Conservation (phyloP, 2,797 vertebrate species). For the Chaunax sp. region DNA sequence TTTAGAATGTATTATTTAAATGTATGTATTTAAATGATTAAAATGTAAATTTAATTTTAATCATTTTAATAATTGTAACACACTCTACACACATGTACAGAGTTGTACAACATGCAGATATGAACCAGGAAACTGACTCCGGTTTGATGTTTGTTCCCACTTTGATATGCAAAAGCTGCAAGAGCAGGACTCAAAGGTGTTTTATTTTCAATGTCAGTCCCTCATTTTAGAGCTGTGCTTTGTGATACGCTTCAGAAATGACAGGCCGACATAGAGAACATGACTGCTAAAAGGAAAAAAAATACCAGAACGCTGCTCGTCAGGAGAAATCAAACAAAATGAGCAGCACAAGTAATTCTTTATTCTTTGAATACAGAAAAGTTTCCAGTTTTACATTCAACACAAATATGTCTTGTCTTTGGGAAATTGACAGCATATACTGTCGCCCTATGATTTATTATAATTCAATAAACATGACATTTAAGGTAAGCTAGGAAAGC, state of each 20-base stretch:
- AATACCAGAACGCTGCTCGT: neutral
- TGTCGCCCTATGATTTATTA: neutral
- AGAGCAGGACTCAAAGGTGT: neutral
- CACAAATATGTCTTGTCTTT: neutral
- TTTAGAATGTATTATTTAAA: too few species aligned
- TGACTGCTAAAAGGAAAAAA: constrained; percentile 5
- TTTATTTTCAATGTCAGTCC: neutral
- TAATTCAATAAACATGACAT: too few species aligned
- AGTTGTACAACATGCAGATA: neutral
- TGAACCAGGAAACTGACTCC: neutral
- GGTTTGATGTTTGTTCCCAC: constrained; percentile 7
- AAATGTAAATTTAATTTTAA: too few species aligned
- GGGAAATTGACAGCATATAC: neutral
- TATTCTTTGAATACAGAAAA: neutral
- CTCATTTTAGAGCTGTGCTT: constrained; percentile 4
- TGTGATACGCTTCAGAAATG: neutral
- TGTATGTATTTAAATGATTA: too few species aligned
- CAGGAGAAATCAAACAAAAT: neutral
- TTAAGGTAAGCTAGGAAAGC: too few species aligned
- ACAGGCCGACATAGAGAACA: neutral
- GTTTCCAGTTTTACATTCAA: neutral
- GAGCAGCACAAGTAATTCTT: neutral
- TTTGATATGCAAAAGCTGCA: constrained; percentile 31
- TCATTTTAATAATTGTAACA: too few species aligned
- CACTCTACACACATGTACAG: too few species aligned